Evolutionary conservation across 2,797 vertebrate species (phyloP).

Genomic region (Glyptemys insculpta): DNA sequence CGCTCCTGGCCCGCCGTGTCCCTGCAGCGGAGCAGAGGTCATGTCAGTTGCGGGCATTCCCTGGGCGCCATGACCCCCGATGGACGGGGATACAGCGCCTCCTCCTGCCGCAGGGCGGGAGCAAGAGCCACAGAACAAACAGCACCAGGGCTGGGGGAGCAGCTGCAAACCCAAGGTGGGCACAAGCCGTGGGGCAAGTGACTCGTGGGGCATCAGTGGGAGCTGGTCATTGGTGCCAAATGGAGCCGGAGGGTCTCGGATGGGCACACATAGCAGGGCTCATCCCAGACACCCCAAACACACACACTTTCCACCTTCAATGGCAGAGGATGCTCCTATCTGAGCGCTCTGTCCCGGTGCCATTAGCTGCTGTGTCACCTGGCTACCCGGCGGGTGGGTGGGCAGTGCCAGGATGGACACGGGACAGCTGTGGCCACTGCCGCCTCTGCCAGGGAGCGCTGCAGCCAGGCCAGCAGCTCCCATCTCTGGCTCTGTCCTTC

Average conservation of each 20-base stretch:
- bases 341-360: background rate
- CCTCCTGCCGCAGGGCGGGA: background rate
- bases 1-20: constrained; percentile 97
- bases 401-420: background rate
- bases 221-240: background rate
- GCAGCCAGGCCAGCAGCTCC: background rate
- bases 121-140: background rate
- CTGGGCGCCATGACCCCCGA: background rate
- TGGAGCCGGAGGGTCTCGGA: background rate
- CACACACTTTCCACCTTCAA: background rate
- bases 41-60: constrained; percentile 1
- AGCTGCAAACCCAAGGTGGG: background rate
- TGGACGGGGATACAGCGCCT: background rate
- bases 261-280: no score
- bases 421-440: background rate
- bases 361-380: background rate
- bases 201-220: background rate
- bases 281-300: background rate
- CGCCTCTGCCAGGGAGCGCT: background rate
- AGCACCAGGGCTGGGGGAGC: no score
- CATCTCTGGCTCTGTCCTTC: background rate
- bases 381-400: background rate
- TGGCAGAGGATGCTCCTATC: background rate
- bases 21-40: constrained; percentile 77
- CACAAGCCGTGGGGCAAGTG: background rate